phyloP scores from a whole-genome alignment of 2,888 invertebrate species.

The Cybosia mesomella region DNA sequence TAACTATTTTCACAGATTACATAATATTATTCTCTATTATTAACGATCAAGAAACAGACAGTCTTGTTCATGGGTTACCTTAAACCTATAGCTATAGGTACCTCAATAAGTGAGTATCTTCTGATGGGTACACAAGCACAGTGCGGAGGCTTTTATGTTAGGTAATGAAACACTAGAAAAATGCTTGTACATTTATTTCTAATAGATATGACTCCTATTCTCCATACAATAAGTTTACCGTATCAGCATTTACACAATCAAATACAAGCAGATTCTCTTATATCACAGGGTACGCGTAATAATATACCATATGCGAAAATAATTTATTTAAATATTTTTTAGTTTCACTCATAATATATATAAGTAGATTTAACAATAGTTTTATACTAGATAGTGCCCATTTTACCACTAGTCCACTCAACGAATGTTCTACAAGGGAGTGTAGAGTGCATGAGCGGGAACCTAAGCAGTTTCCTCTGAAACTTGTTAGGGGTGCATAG shows the following conservation, averaged over 20 bases:
- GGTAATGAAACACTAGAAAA: constrained; percentile 39
- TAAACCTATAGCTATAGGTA: too few relatives aligned
- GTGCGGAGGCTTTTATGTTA: neutral
- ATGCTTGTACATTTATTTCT: constrained; percentile 77
- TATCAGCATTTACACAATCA: constrained; percentile 63
- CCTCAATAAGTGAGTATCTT: too few relatives aligned
- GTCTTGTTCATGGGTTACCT: too few relatives aligned
- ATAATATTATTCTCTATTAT: too few relatives aligned
- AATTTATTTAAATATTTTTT: constrained; percentile 47
- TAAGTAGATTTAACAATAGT: neutral
- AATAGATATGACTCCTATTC: constrained; percentile 69
- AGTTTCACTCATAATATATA: constrained; percentile 30
- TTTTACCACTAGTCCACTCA: too few relatives aligned
- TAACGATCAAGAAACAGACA: too few relatives aligned
- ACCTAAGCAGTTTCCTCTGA: too few relatives aligned
- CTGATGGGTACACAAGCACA: neutral
- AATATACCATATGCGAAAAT: constrained; percentile 79
- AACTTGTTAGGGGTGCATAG: too few relatives aligned
- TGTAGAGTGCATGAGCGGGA: too few relatives aligned
- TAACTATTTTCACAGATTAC: too few relatives aligned
- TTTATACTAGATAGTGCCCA: neutral
- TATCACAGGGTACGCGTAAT: constrained; percentile 83
- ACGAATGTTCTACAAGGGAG: too few relatives aligned
- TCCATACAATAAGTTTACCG: constrained; percentile 51
- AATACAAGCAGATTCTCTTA: constrained; percentile 80